Evolutionary conservation across 2,888 invertebrate species (phyloP).

Genomic region (Tanypteryx hageni): DNA sequence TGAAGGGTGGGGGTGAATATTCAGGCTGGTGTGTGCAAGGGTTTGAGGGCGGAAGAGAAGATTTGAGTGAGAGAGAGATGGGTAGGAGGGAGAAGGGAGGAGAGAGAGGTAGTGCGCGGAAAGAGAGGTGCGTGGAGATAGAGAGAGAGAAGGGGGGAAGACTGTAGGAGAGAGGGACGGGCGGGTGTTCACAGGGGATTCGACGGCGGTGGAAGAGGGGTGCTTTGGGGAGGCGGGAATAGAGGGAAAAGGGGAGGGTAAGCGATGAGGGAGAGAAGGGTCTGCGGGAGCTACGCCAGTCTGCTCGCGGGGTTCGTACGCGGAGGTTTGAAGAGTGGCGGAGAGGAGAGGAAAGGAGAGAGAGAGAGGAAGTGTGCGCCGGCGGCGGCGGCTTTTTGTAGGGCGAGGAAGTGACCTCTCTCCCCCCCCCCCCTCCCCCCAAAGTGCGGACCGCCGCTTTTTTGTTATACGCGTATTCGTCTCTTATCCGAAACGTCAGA

Average conservation of each 20-base stretch:
- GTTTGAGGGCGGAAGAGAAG: no score
- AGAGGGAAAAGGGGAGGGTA: background rate
- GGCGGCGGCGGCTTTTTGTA: background rate
- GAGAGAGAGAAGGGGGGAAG: background rate
- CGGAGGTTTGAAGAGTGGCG: slow-evolving; percentile 27
- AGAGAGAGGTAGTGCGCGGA: background rate
- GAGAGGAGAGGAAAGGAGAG: background rate
- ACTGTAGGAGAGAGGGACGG: background rate
- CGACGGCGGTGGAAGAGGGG: background rate
- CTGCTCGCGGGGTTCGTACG: slow-evolving; percentile 56
- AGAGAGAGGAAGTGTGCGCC: background rate
- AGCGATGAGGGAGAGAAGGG: background rate
- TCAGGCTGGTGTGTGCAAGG: no score
- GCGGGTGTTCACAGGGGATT: background rate
- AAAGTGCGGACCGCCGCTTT: background rate
- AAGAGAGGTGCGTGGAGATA: background rate
- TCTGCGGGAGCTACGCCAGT: slow-evolving; percentile 55
- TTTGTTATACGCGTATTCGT: background rate
- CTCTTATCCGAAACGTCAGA: background rate
- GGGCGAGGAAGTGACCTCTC: background rate
- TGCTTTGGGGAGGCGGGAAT: background rate
- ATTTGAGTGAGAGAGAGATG: background rate
- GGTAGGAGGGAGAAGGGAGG: background rate
- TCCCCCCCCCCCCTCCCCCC: background rate
- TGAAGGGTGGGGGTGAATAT: background rate